A percentile compares a stretch with the other conserved stretches of the same genome.
phyloP scores from a whole-genome alignment of 2,797 vertebrate genomes.

The Corythornis leucogaster region DNA sequence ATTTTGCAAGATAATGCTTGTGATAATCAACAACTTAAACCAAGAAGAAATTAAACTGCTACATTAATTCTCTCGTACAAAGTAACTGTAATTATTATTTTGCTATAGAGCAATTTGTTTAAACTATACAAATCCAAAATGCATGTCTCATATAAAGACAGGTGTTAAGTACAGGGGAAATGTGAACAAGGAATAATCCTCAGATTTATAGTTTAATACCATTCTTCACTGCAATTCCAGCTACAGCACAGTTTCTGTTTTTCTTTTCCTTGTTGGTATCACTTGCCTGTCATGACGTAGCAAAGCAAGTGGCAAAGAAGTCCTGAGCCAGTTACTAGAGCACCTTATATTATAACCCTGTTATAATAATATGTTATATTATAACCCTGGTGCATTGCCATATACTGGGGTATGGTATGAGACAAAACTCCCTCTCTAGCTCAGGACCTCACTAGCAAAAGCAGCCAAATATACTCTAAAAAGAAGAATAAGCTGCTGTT shows the following conservation, averaged over 20 bases:
- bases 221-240: background rate
- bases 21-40: background rate
- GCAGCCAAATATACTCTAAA: background rate
- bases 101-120: background rate
- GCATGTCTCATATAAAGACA: rapidly evolving
- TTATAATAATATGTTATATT: background rate
- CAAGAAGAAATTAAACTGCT: background rate
- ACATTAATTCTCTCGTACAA: background rate
- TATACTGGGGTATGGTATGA: background rate
- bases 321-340: background rate
- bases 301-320: background rate
- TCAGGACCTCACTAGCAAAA: background rate
- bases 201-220: background rate
- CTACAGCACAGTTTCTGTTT: background rate
- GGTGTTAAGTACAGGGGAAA: rapidly evolving
- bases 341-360: background rate
- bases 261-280: background rate
- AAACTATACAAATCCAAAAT: background rate
- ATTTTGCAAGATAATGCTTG: background rate
- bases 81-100: background rate
- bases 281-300: background rate
- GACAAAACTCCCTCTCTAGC: background rate
- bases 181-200: background rate
- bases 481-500: background rate
- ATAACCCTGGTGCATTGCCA: background rate